Conservation (phyloP, 2,113 vertebrate species). For the Oncorhynchus mykiss region DNA sequence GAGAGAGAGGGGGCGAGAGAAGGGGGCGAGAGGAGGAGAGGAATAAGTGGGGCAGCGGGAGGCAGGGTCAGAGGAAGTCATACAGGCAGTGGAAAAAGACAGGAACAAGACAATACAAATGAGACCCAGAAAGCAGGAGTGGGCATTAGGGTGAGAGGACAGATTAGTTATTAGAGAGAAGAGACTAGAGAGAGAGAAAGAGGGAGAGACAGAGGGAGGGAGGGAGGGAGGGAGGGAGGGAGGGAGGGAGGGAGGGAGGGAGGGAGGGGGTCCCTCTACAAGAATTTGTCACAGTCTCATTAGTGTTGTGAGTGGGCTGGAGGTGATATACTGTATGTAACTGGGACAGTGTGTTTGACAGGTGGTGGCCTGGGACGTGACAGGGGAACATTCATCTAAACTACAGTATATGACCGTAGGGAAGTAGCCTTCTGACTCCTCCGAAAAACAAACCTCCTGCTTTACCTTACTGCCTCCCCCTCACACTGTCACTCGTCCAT, state of each 20-base stretch:
- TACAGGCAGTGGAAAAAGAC: not conserved
- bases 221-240: conserved; percentile 23
- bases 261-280: conserved; percentile 49
- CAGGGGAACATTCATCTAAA: conserved; percentile 8
- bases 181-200: not conserved
- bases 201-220: not conserved
- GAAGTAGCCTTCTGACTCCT: not conserved
- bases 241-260: conserved; percentile 11
- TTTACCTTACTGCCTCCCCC: not conserved
- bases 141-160: conserved; percentile 13
- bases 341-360: conserved; percentile 51
- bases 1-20: conserved; percentile 2
- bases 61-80: conserved; percentile 8
- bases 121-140: conserved; percentile 3
- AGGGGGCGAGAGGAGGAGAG: conserved; percentile 22
- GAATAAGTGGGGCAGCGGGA: conserved; percentile 40
- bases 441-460: conserved; percentile 12
- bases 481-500: no score
- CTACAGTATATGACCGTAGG: not conserved
- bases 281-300: conserved; percentile 63
- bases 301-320: conserved; percentile 45
- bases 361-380: conserved; percentile 51
- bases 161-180: conserved; percentile 25
- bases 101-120: conserved; percentile 2
- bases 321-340: conserved; percentile 61